Percentiles rank a stretch among this genome's conserved stretches.
These are phyloP conservation scores for Drosophila paracracens DNA, from an alignment of 2,888 invertebrate species.

Conservation along the genomic window DNA sequence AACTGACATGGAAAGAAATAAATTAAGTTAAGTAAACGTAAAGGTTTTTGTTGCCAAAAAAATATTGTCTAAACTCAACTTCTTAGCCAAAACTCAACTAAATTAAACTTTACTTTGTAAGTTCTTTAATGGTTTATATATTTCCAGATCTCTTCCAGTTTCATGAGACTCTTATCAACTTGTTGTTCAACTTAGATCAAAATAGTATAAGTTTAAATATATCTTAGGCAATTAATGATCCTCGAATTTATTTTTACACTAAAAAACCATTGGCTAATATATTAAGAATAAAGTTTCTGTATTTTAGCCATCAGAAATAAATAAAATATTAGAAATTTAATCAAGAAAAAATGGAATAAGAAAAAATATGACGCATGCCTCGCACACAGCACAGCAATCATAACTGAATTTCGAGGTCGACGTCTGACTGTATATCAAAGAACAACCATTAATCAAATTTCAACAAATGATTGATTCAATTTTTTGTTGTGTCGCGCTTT, in stretches of 20 bases:
- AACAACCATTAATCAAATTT: conserved; percentile 75
- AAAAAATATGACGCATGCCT: conserved; percentile 32
- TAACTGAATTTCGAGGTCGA: conserved; percentile 43
- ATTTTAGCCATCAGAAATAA: neutral
- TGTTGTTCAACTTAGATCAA: neutral
- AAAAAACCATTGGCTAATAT: neutral
- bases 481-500: conserved; percentile 52
- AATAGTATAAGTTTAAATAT: neutral
- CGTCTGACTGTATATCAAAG: conserved; percentile 42
- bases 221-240: neutral
- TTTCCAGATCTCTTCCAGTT: neutral
- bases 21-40: neutral
- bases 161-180: too few species aligned
- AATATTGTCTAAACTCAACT: neutral
- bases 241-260: too few species aligned
- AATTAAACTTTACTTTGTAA: fast-evolving
- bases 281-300: neutral
- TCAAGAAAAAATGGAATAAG: neutral
- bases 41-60: neutral
- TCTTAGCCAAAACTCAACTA: neutral
- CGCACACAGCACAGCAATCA: conserved; percentile 13
- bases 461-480: conserved; percentile 76
- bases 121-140: neutral
- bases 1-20: neutral
- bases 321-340: conserved; percentile 11